phyloP scores from a whole-genome alignment of 2,113 vertebrate genomes.

The Sylvilagus bachmani region DNA sequence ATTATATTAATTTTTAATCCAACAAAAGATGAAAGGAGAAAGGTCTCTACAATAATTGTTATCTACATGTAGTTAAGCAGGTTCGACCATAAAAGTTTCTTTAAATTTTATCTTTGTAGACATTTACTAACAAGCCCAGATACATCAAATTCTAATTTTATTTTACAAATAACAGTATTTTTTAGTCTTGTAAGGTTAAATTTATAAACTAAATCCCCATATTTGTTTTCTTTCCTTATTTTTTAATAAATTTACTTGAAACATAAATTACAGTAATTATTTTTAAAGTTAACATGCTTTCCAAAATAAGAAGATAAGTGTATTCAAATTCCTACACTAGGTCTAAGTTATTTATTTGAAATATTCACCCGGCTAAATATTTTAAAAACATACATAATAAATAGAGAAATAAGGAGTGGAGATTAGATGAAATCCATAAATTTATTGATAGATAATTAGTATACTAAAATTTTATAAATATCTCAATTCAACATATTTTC shows the following conservation, averaged over 20 bases:
- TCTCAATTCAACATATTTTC: not conserved
- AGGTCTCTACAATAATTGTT: not conserved
- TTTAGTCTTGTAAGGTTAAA: not conserved
- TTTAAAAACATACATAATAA: constrained; percentile 4
- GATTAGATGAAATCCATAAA: not conserved
- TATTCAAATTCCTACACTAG: not conserved
- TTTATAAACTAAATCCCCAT: not conserved
- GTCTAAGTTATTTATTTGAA: not conserved
- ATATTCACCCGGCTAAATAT: not conserved
- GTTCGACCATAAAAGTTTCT: not conserved
- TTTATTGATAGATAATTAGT: not conserved
- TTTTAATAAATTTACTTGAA: not conserved
- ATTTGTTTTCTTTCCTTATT: not conserved
- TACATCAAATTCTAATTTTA: not conserved
- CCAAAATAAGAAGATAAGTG: not conserved
- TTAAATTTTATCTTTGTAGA: not conserved
- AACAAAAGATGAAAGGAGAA: not conserved
- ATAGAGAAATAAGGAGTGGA: not conserved
- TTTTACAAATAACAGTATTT: not conserved
- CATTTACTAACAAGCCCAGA: not conserved
- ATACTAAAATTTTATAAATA: not conserved
- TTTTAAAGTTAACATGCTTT: not conserved
- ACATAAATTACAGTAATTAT: not conserved
- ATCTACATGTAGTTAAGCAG: not conserved
- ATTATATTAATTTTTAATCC: not conserved